These are phyloP conservation scores for human (Homo sapiens) DNA, from an alignment of 2,113 vertebrate species.

Conservation along the genomic window GRCh38 chr18:79422501-79423000, in stretches of 20 bases:
- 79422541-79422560: background rate
- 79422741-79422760: background rate
- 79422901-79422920: background rate
- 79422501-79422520: background rate
- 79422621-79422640: no score
- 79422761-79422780: background rate
- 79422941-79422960: no score
- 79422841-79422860: background rate
- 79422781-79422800: background rate
- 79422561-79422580: no score
- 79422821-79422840: fast-evolving
- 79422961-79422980: background rate
- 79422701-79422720: background rate
- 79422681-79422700: fast-evolving
- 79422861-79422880: background rate
- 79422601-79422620: no score
- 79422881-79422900: background rate
- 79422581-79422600: background rate
- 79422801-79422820: background rate
- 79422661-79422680: no score
- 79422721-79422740: background rate
- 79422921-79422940: background rate
- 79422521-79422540: background rate
- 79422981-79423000: background rate
- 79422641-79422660: no score